phyloP scores from a whole-genome alignment of 2,797 vertebrate species.

The Geotria australis region DNA sequence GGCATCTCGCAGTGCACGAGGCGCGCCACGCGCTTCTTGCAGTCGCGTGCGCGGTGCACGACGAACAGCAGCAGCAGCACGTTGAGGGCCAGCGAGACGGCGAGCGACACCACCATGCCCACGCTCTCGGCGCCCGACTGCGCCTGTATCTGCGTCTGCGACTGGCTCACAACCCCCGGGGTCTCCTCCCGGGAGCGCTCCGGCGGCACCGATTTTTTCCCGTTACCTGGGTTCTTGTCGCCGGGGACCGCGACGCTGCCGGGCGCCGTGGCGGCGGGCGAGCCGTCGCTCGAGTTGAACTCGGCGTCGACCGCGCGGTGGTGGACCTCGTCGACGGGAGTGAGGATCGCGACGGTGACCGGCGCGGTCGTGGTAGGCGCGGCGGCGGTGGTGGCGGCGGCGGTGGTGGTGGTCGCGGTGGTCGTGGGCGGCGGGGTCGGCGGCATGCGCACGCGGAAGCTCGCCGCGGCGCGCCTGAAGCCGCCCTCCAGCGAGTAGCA shows the following conservation, averaged over 20 bases:
- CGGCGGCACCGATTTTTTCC: too few species aligned
- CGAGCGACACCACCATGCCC: not conserved
- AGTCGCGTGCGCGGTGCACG: not conserved
- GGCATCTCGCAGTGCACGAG: not conserved
- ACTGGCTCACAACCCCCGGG: too few species aligned
- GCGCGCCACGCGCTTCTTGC: not conserved
- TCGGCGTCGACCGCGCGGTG: too few species aligned
- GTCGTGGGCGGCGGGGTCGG: not conserved
- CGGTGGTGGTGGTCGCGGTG: not conserved
- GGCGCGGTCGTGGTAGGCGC: not conserved
- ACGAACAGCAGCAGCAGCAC: not conserved
- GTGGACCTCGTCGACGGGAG: not conserved
- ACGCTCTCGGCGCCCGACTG: not conserved
- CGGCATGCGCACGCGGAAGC: not conserved
- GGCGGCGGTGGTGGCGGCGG: not conserved
- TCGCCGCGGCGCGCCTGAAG: not conserved
- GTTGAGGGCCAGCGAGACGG: not conserved
- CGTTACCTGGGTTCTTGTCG: too few species aligned
- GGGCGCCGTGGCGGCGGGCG: too few species aligned
- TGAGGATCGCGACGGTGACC: not conserved
- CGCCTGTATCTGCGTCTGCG: too few species aligned
- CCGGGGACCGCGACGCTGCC: too few species aligned
- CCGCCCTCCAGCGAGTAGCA: not conserved
- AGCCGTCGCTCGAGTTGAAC: too few species aligned
- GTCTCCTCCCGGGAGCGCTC: too few species aligned